These are phyloP conservation scores for Erethizon dorsatum DNA, from an alignment of 2,797 vertebrate species.

Conservation along the genomic window DNA sequence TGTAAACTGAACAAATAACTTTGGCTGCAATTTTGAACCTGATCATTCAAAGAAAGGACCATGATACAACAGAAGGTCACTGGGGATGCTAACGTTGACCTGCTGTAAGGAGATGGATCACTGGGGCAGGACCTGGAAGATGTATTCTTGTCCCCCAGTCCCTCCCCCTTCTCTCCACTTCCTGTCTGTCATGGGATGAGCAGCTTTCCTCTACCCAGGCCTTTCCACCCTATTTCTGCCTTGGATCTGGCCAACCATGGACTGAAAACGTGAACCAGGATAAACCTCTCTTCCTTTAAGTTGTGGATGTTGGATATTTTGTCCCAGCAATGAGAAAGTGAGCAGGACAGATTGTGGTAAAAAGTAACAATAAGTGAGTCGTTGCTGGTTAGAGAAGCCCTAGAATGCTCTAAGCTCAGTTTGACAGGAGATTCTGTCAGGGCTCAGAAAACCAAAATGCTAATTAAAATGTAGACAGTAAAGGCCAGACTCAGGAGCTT, in stretches of 20 bases:
- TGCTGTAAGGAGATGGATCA: neutral
- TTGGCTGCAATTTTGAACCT: conserved; percentile 42
- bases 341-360: neutral
- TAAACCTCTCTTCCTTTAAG: neutral
- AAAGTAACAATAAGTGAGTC: neutral
- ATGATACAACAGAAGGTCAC: neutral
- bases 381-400: neutral
- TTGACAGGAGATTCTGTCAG: neutral
- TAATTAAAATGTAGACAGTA: neutral
- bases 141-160: neutral
- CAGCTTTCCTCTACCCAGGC: neutral
- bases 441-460: neutral
- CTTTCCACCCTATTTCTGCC: neutral
- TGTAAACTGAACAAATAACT: conserved; percentile 41
- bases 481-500: neutral
- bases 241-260: neutral
- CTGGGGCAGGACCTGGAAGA: neutral
- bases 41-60: conserved; percentile 12
- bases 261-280: neutral
- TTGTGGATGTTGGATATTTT: neutral
- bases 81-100: neutral
- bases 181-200: neutral
- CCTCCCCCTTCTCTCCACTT: neutral
- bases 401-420: neutral
- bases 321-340: neutral